A percentile compares a stretch with the other conserved stretches of the same genome.
Conservation (phyloP, 2,113 vertebrate species). For the Psophia crepitans region DNA sequence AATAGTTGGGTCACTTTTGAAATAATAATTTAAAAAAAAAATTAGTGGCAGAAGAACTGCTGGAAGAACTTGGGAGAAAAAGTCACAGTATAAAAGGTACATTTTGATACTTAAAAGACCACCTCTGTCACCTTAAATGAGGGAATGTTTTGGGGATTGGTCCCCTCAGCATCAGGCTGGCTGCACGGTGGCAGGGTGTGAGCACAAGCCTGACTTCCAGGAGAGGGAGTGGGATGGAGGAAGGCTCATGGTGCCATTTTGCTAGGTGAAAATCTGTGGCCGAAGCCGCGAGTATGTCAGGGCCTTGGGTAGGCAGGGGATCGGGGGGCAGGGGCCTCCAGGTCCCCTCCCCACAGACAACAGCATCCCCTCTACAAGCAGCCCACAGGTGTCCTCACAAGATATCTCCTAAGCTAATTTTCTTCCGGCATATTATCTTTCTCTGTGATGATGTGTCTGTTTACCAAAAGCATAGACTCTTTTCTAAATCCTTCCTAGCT, state of each 20-base stretch:
- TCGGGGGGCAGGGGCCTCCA: accelerated
- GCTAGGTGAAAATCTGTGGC: neutral
- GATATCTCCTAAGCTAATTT: neutral
- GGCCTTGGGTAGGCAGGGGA: neutral
- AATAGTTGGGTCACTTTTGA: neutral
- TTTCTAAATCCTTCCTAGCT: conserved; percentile 20
- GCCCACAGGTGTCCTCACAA: neutral
- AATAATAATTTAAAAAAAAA: neutral
- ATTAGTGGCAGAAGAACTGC: neutral
- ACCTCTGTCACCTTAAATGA: neutral
- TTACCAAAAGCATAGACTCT: neutral
- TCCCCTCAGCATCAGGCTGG: neutral
- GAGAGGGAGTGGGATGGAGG: neutral
- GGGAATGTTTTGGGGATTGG: neutral
- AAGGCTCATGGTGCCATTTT: neutral
- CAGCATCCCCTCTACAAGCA: neutral
- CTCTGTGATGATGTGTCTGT: neutral
- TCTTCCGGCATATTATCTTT: neutral
- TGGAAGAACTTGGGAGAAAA: neutral
- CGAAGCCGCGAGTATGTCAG: neutral
- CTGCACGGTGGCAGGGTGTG: accelerated
- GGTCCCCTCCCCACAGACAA: neutral
- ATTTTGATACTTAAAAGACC: neutral
- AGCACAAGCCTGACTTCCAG: neutral
- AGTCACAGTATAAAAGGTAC: accelerated